phyloP scores from a whole-genome alignment of 2,113 vertebrate genomes.

The Elaphurus davidianus region DNA sequence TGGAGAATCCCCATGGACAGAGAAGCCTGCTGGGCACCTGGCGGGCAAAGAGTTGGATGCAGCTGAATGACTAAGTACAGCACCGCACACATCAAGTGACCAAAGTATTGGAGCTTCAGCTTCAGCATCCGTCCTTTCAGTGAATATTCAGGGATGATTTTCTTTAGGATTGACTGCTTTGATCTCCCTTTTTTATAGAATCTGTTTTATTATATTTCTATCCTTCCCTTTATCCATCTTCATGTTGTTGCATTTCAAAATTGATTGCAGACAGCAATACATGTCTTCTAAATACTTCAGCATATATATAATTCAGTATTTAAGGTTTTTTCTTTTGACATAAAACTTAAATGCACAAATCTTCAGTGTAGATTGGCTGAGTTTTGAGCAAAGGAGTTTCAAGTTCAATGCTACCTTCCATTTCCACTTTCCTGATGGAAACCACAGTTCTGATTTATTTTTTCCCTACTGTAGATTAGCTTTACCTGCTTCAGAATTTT shows the following conservation, averaged over 20 bases:
- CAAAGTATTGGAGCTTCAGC: background rate
- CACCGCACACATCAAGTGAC: background rate
- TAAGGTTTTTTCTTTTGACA: background rate
- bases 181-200: background rate
- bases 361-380: background rate
- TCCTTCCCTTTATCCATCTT: background rate
- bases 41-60: background rate
- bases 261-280: background rate
- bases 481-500: background rate
- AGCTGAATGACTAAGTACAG: background rate
- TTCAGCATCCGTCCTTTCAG: background rate
- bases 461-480: background rate
- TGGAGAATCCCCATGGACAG: background rate
- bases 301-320: background rate
- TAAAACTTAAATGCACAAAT: background rate
- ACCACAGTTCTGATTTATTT: background rate
- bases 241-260: background rate
- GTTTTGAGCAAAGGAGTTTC: background rate
- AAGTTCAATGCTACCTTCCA: background rate
- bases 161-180: background rate
- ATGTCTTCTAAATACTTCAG: background rate
- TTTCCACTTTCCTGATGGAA: background rate
- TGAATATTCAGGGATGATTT: background rate
- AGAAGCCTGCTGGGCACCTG: fast-evolving
- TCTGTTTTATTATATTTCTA: background rate